A percentile compares a stretch with the other conserved stretches of the same genome.
These are phyloP conservation scores for Scaptomyza tumidula DNA, from an alignment of 2,888 invertebrate genomes.

Conservation along the genomic window DNA sequence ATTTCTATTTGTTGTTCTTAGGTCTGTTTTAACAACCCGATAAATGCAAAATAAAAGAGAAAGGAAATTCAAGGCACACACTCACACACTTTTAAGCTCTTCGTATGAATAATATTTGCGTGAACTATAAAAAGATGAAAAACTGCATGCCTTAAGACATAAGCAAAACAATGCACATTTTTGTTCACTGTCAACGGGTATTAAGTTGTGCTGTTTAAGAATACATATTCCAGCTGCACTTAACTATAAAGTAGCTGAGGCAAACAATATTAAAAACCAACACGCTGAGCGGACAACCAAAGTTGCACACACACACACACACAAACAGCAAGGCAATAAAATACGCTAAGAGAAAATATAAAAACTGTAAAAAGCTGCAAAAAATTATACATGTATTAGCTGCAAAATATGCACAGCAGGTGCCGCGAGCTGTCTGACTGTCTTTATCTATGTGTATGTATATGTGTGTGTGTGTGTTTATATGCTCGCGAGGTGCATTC, in stretches of 20 bases:
- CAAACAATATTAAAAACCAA: constrained; percentile 74
- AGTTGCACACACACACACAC: constrained; percentile 8
- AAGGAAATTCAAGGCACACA: constrained; percentile 22
- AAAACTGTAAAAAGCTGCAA: constrained; percentile 23
- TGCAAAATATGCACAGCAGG: constrained; percentile 69
- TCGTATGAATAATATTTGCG: constrained; percentile 70
- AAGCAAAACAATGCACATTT: constrained; percentile 63
- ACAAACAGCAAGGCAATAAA: constrained; percentile 58
- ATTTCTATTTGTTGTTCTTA: constrained; percentile 1
- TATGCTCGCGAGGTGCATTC: constrained; percentile 62
- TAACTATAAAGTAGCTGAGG: constrained; percentile 75
- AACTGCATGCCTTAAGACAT: constrained; percentile 38
- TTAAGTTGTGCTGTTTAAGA: constrained; percentile 63
- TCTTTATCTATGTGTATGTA: not conserved
- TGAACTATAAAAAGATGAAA: constrained; percentile 13
- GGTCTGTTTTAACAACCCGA: not conserved
- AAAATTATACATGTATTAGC: constrained; percentile 76
- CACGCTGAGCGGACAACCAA: constrained; percentile 35
- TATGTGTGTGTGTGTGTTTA: constrained; percentile 12
- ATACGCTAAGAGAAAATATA: constrained; percentile 44
- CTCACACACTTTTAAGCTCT: constrained; percentile 50
- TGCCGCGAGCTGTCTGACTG: constrained; percentile 36
- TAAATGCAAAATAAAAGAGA: constrained; percentile 1
- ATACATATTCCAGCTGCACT: constrained; percentile 72
- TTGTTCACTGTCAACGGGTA: constrained; percentile 62